These are phyloP conservation scores for Musca domestica DNA, from an alignment of 1,140 invertebrate species.

Conservation along the genomic window DNA sequence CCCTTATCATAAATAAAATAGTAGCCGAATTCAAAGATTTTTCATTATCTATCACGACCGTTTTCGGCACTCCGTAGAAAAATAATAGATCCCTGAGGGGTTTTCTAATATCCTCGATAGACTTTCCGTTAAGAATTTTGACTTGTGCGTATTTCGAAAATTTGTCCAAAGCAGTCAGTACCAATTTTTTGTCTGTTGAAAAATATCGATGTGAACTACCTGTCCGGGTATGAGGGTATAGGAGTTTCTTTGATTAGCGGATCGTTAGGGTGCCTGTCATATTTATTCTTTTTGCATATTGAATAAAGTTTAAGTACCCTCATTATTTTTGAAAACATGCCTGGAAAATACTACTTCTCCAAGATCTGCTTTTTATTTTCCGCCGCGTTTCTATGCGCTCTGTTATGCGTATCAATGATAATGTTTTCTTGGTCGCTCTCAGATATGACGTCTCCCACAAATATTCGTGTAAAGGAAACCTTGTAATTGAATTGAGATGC, in stretches of 20 bases:
- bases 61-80: slow-evolving; percentile 4
- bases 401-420: too few relatives aligned
- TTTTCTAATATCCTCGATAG: neutral
- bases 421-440: too few relatives aligned
- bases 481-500: neutral
- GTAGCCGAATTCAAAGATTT: neutral
- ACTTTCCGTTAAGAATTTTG: neutral
- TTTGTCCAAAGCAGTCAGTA: slow-evolving; percentile 8
- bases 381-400: too few relatives aligned
- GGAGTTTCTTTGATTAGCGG: neutral
- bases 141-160: slow-evolving; percentile 19
- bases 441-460: too few relatives aligned
- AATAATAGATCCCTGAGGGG: neutral
- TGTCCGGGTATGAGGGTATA: neutral
- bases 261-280: too few relatives aligned
- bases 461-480: too few relatives aligned
- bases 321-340: neutral
- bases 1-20: slow-evolving; percentile 4
- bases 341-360: slow-evolving; percentile 1
- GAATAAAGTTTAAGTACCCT: neutral
- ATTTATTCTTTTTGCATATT: too few relatives aligned
- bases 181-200: neutral
- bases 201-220: neutral
- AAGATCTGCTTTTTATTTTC: neutral
- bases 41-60: neutral